A percentile compares a stretch with the other conserved stretches of the same genome.
Conservation (phyloP, 2,797 vertebrate species). For the Lateolabrax maculatus region DNA sequence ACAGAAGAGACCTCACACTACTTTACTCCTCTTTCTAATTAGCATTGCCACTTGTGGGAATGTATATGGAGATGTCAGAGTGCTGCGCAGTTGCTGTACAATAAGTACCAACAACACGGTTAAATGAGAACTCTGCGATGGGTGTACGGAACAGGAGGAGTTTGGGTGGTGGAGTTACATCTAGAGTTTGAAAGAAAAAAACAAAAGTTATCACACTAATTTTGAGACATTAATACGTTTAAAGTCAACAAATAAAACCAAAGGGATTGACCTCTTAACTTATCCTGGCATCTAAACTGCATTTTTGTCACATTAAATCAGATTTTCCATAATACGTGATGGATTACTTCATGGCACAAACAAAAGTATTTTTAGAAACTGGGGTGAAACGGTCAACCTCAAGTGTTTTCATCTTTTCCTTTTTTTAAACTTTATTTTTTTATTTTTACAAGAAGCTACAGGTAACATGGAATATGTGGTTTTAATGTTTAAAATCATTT, state of each 20-base stretch:
- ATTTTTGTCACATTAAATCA: constrained; percentile 64
- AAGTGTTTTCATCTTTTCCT: background rate
- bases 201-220: constrained; percentile 17
- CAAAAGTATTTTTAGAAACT: constrained; percentile 50
- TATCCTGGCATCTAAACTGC: constrained; percentile 17
- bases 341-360: constrained; percentile 52
- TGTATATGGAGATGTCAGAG: constrained; percentile 52
- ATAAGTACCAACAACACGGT: constrained; percentile 30
- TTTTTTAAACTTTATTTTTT: constrained; percentile 2
- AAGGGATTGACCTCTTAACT: constrained; percentile 33
- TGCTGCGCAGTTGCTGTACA: constrained; percentile 35
- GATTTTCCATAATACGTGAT: constrained; percentile 59
- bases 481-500: constrained; percentile 13
- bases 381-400: constrained; percentile 12
- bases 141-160: background rate
- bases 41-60: constrained; percentile 59
- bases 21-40: constrained; percentile 60
- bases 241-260: constrained; percentile 38
- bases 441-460: constrained; percentile 2
- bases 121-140: constrained; percentile 3
- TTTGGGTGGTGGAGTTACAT: constrained; percentile 7
- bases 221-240: constrained; percentile 41
- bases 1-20: constrained; percentile 70
- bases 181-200: constrained; percentile 2
- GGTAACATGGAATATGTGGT: background rate